Conservation (phyloP, 2,888 invertebrate species). For the Hypselothyrea guttata region DNA sequence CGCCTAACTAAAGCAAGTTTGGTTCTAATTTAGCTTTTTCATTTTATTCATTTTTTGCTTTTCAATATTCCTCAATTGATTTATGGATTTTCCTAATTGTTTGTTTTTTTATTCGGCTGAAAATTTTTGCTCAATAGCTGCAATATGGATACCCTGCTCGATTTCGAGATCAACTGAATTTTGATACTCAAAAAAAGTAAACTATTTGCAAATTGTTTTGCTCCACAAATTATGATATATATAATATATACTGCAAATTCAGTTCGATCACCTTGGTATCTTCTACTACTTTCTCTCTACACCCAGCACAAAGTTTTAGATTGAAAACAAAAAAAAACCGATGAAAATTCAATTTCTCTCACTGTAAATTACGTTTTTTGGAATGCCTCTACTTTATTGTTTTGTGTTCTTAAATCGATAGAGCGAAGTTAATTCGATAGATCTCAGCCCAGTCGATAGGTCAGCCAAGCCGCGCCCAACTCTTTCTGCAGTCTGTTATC, state of each 20-base stretch:
- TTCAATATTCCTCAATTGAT: slow-evolving; percentile 24
- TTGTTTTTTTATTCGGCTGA: slow-evolving; percentile 37
- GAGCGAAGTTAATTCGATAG: slow-evolving; percentile 19
- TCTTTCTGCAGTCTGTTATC: slow-evolving; percentile 39
- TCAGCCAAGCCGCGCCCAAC: slow-evolving; percentile 81
- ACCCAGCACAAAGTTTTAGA: slow-evolving; percentile 41
- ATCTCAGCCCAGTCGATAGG: slow-evolving; percentile 18
- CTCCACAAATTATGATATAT: slow-evolving; percentile 19
- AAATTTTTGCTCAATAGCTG: slow-evolving; percentile 62
- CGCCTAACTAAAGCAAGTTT: slow-evolving; percentile 66
- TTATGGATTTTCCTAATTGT: slow-evolving; percentile 17
- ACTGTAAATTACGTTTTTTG: slow-evolving; percentile 49
- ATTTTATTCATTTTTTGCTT: slow-evolving; percentile 5
- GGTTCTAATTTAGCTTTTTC: slow-evolving; percentile 34
- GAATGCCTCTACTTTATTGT: slow-evolving; percentile 46
- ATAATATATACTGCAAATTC: slow-evolving; percentile 27
- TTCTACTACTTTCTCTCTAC: slow-evolving; percentile 27
- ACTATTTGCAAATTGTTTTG: slow-evolving; percentile 40
- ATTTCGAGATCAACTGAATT: slow-evolving; percentile 65
- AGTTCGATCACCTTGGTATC: slow-evolving; percentile 36
- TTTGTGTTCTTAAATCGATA: slow-evolving; percentile 21
- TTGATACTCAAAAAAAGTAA: slow-evolving; percentile 65
- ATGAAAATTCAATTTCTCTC: slow-evolving; percentile 12
- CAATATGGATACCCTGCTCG: slow-evolving; percentile 66
- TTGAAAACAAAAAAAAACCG: too few species aligned